A percentile compares a stretch with the other conserved stretches of the same genome.
Conservation (phyloP, 2,113 vertebrate genomes). For the Ceyx melanurus region DNA sequence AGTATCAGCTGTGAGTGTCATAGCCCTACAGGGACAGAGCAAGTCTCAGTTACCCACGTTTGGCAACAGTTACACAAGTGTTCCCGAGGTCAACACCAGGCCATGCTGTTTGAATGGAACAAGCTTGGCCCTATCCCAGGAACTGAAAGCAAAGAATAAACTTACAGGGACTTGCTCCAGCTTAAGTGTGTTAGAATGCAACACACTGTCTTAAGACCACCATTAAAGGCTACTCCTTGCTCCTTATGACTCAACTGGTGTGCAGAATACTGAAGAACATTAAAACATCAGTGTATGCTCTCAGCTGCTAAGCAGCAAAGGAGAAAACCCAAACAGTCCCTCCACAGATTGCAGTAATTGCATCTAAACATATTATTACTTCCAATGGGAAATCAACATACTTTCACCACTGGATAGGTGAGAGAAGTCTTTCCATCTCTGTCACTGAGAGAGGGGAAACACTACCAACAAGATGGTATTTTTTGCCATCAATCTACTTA, state of each 20-base stretch:
- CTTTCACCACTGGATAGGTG: rapidly evolving
- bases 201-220: background rate
- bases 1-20: background rate
- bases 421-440: background rate
- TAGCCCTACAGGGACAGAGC: background rate
- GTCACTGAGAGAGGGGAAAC: background rate
- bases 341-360: rapidly evolving
- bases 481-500: constrained; percentile 64
- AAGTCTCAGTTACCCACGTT: no score
- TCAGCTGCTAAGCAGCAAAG: background rate
- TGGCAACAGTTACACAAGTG: background rate
- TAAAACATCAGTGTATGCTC: background rate
- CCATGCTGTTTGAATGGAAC: background rate
- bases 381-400: background rate
- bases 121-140: background rate
- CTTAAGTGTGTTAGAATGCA: background rate
- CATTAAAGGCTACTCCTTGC: background rate
- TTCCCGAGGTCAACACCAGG: background rate
- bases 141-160: background rate
- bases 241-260: rapidly evolving
- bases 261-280: background rate
- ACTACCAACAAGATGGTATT: rapidly evolving
- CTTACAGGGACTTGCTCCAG: background rate
- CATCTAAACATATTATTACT: background rate
- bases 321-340: background rate